Conservation (phyloP, 1,140 invertebrate species). For the Rhyacophila brunnea region DNA sequence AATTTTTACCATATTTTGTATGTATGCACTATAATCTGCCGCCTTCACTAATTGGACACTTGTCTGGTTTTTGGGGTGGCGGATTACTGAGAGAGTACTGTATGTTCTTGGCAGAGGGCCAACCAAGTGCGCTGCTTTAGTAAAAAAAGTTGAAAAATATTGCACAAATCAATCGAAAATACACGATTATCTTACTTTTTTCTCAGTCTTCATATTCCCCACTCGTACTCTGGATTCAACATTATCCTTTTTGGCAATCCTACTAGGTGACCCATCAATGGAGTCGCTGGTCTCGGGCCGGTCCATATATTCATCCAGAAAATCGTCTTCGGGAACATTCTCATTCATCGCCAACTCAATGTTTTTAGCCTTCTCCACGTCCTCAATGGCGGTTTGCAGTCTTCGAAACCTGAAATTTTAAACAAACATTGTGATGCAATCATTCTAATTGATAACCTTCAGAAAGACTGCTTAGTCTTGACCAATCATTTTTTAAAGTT, state of each 20-base stretch:
- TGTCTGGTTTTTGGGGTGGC: too few relatives aligned
- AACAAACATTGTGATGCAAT: too few relatives aligned
- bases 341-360: slow-evolving; percentile 39
- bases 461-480: too few relatives aligned
- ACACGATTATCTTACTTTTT: slow-evolving; percentile 14
- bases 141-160: neutral
- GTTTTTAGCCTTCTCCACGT: slow-evolving; percentile 40
- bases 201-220: slow-evolving; percentile 18
- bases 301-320: slow-evolving; percentile 4
- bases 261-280: slow-evolving; percentile 2
- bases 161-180: neutral
- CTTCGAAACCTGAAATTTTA: slow-evolving; percentile 49
- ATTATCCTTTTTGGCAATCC: slow-evolving; percentile 14
- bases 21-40: too few relatives aligned
- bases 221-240: slow-evolving; percentile 24
- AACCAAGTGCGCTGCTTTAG: too few relatives aligned
- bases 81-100: too few relatives aligned
- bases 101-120: too few relatives aligned
- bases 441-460: too few relatives aligned
- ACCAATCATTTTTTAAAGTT: too few relatives aligned
- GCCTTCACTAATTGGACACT: too few relatives aligned
- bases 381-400: slow-evolving; percentile 42
- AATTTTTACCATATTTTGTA: too few relatives aligned
- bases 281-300: slow-evolving; percentile 3
- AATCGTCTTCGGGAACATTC: slow-evolving; percentile 36